Evolutionary conservation across 2,888 invertebrate species (phyloP).

Genomic region (Leptinotarsa haldemani): DNA sequence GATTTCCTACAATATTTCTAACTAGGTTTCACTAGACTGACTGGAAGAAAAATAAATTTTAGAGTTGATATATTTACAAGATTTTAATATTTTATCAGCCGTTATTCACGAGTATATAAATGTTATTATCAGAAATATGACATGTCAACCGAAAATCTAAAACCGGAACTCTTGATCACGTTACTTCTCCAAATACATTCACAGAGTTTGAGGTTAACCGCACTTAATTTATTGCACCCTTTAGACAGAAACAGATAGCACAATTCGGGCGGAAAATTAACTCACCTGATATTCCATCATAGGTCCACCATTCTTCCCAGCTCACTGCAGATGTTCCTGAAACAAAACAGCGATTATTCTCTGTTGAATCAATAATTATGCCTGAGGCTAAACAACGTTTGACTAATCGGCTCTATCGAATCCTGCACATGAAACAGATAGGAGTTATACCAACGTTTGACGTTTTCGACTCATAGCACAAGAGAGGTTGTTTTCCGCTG

Average conservation of each 20-base stretch:
- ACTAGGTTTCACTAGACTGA: too few species aligned
- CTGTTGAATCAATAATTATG: slow-evolving; percentile 6
- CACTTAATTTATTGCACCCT: not conserved
- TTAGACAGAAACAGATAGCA: not conserved
- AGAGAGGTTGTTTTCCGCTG: too few species aligned
- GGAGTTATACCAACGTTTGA: too few species aligned
- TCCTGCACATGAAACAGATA: not conserved
- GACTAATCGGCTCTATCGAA: slow-evolving; percentile 48
- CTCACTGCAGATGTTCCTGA: slow-evolving; percentile 81
- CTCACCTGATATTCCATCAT: slow-evolving; percentile 94
- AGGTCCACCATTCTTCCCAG: slow-evolving; percentile 98
- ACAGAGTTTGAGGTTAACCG: not conserved
- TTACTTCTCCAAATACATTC: not conserved
- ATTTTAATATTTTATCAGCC: too few species aligned
- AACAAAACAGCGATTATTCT: slow-evolving; percentile 54
- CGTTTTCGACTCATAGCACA: too few species aligned
- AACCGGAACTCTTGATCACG: too few species aligned
- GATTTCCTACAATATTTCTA: too few species aligned
- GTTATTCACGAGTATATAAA: too few species aligned
- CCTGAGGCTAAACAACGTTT: not conserved
- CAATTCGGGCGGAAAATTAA: slow-evolving; percentile 42
- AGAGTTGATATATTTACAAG: too few species aligned
- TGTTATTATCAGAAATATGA: too few species aligned
- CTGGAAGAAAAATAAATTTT: too few species aligned
- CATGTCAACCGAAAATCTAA: too few species aligned